phyloP scores from a whole-genome alignment of 2,797 vertebrate species.

The Hirundo rustica region DNA sequence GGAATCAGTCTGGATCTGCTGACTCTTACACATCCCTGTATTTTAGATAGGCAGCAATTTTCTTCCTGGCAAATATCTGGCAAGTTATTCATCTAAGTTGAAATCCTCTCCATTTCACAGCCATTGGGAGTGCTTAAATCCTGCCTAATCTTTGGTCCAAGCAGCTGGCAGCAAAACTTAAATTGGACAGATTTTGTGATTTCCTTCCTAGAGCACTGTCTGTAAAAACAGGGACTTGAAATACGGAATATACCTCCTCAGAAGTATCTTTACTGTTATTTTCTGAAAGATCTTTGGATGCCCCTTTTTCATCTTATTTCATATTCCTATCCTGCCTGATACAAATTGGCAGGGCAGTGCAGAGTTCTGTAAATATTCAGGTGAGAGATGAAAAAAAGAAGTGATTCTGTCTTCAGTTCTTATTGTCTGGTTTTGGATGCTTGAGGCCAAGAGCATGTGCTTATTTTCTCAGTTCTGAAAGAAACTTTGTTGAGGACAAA shows the following conservation, averaged over 20 bases:
- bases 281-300: background rate
- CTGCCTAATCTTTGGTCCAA: background rate
- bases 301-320: background rate
- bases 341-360: background rate
- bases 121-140: background rate
- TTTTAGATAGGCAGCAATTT: conserved; percentile 9
- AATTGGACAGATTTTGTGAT: background rate
- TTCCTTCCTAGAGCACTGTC: background rate
- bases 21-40: background rate
- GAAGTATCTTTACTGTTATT: background rate
- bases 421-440: background rate
- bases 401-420: background rate
- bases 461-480: background rate
- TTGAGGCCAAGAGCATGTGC: background rate
- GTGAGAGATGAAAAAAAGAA: background rate
- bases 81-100: background rate
- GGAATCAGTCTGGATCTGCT: background rate
- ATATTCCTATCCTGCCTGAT: background rate
- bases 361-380: background rate
- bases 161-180: background rate
- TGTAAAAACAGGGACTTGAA: background rate
- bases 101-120: background rate
- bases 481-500: background rate
- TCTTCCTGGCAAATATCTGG: background rate
- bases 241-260: background rate